A percentile compares a stretch with the other conserved stretches of the same genome.
These are phyloP conservation scores for Sminthopsis crassicaudata DNA, from an alignment of 2,113 vertebrate species.

Conservation along the genomic window DNA sequence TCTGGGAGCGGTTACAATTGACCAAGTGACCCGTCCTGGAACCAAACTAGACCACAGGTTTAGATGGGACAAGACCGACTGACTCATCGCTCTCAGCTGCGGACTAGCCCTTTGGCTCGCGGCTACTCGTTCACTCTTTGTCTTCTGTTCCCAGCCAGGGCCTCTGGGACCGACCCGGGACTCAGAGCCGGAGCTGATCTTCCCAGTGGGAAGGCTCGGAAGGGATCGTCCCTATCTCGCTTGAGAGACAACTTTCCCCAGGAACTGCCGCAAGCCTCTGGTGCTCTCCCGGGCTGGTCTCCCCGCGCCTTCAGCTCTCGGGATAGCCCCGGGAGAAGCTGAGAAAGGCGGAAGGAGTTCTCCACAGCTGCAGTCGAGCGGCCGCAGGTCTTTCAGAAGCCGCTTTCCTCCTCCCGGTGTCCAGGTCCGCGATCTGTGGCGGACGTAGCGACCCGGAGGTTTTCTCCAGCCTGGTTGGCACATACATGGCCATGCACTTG, in stretches of 20 bases:
- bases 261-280: constrained; percentile 9
- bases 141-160: constrained; percentile 41
- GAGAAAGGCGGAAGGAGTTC: neutral
- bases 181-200: neutral
- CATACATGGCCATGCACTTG: neutral
- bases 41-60: neutral
- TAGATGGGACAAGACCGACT: fast-evolving
- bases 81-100: neutral
- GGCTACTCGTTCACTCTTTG: constrained; percentile 11
- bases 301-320: neutral
- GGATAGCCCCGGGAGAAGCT: neutral
- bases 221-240: constrained; percentile 10
- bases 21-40: neutral
- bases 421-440: neutral
- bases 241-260: constrained; percentile 57
- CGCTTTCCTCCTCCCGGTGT: constrained; percentile 7
- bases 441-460: neutral
- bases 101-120: neutral
- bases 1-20: constrained; percentile 14
- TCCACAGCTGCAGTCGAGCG: neutral
- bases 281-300: too few relatives aligned
- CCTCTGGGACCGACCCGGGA: neutral
- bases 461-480: neutral
- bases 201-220: neutral
- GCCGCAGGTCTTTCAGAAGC: neutral